A percentile compares a stretch with the other conserved stretches of the same genome.
phyloP scores from a whole-genome alignment of 2,888 invertebrate genomes.

The Euclidia mi region DNA sequence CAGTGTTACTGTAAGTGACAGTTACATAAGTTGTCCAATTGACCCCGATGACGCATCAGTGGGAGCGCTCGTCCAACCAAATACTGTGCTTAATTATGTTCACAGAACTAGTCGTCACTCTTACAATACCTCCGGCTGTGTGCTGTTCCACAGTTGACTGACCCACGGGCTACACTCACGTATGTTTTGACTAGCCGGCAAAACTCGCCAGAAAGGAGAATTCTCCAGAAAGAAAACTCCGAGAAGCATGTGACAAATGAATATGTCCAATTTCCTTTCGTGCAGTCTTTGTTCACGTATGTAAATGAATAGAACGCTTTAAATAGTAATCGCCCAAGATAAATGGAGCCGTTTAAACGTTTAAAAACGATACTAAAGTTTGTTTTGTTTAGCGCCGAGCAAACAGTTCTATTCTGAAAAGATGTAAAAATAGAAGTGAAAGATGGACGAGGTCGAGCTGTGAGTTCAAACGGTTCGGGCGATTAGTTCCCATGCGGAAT shows the following conservation, averaged over 20 bases:
- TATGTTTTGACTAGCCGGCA: constrained; percentile 29
- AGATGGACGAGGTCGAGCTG: constrained; percentile 14
- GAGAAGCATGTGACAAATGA: constrained; percentile 23
- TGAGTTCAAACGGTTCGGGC: constrained; percentile 16
- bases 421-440: constrained; percentile 32
- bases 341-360: constrained; percentile 31
- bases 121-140: neutral
- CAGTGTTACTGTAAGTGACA: constrained; percentile 56
- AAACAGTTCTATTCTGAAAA: constrained; percentile 31
- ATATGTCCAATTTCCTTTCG: constrained; percentile 9
- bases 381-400: constrained; percentile 36
- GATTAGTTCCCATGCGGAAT: constrained; percentile 13
- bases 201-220: constrained; percentile 12
- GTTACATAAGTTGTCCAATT: constrained; percentile 74
- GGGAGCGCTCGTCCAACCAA: constrained; percentile 41
- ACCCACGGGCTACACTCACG: constrained; percentile 26
- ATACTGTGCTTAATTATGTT: constrained; percentile 26
- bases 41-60: constrained; percentile 74
- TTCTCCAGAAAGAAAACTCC: constrained; percentile 16
- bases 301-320: constrained; percentile 18
- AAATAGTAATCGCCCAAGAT: constrained; percentile 23
- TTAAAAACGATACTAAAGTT: constrained; percentile 26
- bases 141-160: constrained; percentile 9
- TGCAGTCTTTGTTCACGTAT: constrained; percentile 9
- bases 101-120: constrained; percentile 12